Evolutionary conservation across 1,140 invertebrate genomes (phyloP).

Genomic region (Theocolax elegans): DNA sequence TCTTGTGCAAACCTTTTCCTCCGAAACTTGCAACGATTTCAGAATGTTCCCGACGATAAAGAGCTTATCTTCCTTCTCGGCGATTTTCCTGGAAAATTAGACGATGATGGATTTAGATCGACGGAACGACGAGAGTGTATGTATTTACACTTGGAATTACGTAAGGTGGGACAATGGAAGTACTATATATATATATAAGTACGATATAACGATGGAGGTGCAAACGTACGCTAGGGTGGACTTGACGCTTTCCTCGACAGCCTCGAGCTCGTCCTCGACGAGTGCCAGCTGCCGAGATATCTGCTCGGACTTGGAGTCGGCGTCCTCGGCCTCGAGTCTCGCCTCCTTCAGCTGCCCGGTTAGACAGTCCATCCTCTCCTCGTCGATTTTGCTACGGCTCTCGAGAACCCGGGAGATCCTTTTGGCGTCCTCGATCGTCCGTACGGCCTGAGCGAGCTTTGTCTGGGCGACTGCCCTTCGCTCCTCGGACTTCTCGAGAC

Average conservation of each 20-base stretch:
- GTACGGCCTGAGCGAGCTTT: constrained; percentile 82
- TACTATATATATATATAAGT: too few relatives aligned
- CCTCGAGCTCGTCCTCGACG: constrained; percentile 88
- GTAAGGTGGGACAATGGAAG: too few relatives aligned
- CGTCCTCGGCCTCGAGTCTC: constrained; percentile 80
- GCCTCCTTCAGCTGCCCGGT: constrained; percentile 81
- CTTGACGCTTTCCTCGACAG: constrained; percentile 86
- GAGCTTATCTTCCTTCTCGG: constrained; percentile 98
- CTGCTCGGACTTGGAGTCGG: constrained; percentile 84
- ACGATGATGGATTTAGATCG: neutral
- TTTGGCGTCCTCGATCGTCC: constrained; percentile 84
- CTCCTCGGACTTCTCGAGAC: constrained; percentile 82
- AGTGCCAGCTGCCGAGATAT: constrained; percentile 88
- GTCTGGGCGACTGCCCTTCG: constrained; percentile 74
- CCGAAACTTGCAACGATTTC: constrained; percentile 98
- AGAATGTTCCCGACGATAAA: constrained; percentile 99
- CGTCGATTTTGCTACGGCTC: constrained; percentile 79
- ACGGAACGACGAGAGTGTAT: too few relatives aligned
- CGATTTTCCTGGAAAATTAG: constrained; percentile 89
- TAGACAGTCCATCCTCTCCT: constrained; percentile 79
- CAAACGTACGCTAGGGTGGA: constrained; percentile 84
- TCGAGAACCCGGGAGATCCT: constrained; percentile 84
- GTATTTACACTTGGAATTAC: neutral
- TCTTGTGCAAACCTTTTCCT: constrained; percentile 90
- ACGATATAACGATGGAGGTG: too few relatives aligned